Percentiles rank a stretch among this genome's conserved stretches.
Conservation (phyloP, 2,113 vertebrate species). For the Rhinolophus ferrumequinum region DNA sequence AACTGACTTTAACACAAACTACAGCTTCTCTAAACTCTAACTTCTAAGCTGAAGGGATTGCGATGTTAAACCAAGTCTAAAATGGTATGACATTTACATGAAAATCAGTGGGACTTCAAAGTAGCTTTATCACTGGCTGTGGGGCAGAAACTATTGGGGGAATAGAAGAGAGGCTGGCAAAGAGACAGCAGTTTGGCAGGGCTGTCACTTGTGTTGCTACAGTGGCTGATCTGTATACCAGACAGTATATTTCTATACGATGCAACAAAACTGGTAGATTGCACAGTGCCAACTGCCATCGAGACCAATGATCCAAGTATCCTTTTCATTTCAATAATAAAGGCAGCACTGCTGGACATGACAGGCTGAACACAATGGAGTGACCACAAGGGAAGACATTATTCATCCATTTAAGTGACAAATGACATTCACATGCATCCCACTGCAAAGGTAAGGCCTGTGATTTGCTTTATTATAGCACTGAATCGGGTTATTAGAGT, state of each 20-base stretch:
- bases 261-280: not conserved
- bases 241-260: not conserved
- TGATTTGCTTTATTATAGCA: not conserved
- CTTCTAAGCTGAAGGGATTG: not conserved
- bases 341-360: constrained; percentile 54
- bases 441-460: not conserved
- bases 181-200: not conserved
- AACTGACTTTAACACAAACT: not conserved
- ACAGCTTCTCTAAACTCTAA: not conserved
- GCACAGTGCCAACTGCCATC: constrained; percentile 29
- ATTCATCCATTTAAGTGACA: constrained; percentile 57
- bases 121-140: not conserved
- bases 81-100: constrained; percentile 9
- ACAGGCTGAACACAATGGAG: constrained; percentile 37
- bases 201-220: not conserved
- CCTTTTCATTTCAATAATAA: constrained; percentile 72
- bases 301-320: constrained; percentile 65
- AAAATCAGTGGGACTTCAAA: constrained; percentile 19
- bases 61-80: not conserved
- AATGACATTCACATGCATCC: not conserved
- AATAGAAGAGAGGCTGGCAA: not conserved
- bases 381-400: not conserved
- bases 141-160: not conserved
- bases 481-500: not conserved
- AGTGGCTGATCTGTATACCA: not conserved